These are phyloP conservation scores for Emberiza fucata DNA, from an alignment of 2,113 vertebrate species.

Conservation along the genomic window DNA sequence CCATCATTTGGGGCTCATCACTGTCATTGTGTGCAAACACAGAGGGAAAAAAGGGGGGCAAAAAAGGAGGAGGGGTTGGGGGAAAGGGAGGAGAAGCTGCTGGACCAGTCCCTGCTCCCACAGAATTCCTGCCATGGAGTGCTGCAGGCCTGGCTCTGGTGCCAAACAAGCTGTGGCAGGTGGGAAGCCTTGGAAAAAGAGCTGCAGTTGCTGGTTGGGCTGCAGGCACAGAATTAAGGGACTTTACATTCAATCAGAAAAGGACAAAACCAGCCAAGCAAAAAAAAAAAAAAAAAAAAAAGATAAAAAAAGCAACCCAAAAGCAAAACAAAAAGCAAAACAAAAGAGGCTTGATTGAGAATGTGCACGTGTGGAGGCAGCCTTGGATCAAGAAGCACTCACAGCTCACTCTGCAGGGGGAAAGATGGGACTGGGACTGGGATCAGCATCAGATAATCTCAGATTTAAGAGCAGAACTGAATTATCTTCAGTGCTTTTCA, in stretches of 20 bases:
- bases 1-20: slow-evolving; percentile 50
- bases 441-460: background rate
- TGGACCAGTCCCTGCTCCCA: background rate
- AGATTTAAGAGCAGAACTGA: background rate
- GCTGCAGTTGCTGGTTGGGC: slow-evolving; percentile 52
- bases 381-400: background rate
- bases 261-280: slow-evolving; percentile 21
- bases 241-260: slow-evolving; percentile 26
- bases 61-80: background rate
- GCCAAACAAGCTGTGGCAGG: slow-evolving; percentile 72
- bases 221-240: slow-evolving; percentile 55
- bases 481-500: fast-evolving
- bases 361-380: slow-evolving; percentile 29
- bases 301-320: background rate
- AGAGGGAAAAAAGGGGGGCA: fast-evolving
- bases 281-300: background rate
- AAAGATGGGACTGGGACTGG: background rate
- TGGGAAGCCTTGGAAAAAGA: slow-evolving; percentile 45
- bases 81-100: background rate
- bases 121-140: background rate
- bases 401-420: background rate
- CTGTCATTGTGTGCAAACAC: slow-evolving; percentile 45
- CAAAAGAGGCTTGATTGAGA: slow-evolving; percentile 68
- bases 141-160: background rate
- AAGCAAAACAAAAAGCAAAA: background rate